Conservation (phyloP, 1,140 invertebrate species). For the Aphaenogaster ashmeadi region DNA sequence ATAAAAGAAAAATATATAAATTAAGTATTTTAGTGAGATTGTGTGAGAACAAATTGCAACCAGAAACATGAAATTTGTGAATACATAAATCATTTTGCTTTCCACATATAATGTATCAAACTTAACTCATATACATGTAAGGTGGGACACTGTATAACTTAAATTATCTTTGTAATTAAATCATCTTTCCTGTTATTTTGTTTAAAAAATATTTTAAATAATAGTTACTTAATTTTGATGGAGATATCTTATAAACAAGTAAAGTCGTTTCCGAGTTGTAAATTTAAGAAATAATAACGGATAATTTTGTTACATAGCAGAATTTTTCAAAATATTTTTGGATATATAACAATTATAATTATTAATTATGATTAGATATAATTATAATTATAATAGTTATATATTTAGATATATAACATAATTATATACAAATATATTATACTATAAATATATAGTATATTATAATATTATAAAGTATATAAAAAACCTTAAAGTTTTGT, state of each 20-base stretch:
- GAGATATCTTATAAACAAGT: not conserved
- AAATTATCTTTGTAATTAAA: not conserved
- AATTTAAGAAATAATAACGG: not conserved
- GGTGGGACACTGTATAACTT: not conserved
- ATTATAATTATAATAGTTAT: too few species aligned
- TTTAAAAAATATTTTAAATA: not conserved
- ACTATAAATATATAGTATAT: too few species aligned
- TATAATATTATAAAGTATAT: too few species aligned
- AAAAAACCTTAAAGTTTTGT: too few species aligned
- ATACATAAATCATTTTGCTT: constrained; percentile 65
- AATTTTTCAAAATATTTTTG: not conserved
- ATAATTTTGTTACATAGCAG: not conserved
- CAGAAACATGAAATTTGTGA: not conserved
- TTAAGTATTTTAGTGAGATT: constrained; percentile 6
- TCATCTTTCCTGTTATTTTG: too few species aligned
- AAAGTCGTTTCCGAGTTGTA: not conserved
- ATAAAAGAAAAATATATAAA: constrained; percentile 11
- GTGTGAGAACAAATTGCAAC: not conserved
- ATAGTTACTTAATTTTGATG: not conserved
- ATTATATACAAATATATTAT: too few species aligned
- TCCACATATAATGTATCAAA: constrained; percentile 67
- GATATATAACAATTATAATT: too few species aligned
- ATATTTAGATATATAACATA: too few species aligned
- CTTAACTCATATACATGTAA: not conserved
- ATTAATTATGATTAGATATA: too few species aligned